Evolutionary conservation across 1,140 invertebrate genomes (phyloP).

Genomic region (Drosophila sp.): DNA sequence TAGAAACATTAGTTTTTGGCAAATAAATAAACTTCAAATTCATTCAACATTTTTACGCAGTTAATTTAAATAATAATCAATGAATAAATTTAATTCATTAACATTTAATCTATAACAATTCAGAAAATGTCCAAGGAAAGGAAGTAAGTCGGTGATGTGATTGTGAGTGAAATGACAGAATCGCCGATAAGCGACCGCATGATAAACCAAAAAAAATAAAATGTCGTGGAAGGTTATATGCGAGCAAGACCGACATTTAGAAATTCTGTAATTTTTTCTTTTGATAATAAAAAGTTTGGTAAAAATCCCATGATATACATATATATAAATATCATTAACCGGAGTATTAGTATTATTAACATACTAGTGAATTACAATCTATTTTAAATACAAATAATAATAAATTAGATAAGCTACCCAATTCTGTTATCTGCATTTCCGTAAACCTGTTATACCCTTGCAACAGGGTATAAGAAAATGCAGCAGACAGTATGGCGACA

Average conservation of each 20-base stretch:
- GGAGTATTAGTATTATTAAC: too few species aligned
- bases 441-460: not conserved
- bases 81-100: too few species aligned
- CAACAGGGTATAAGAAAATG: not conserved
- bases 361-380: too few species aligned
- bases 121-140: conserved; percentile 1
- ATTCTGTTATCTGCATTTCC: too few species aligned
- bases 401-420: too few species aligned
- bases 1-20: not conserved
- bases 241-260: too few species aligned
- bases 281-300: too few species aligned
- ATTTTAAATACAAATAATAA: too few species aligned
- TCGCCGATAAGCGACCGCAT: conserved; percentile 39
- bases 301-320: too few species aligned
- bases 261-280: too few species aligned
- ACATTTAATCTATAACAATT: conserved; percentile 12
- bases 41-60: not conserved
- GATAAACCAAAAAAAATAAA: conserved; percentile 39
- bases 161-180: conserved; percentile 34
- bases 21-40: not conserved
- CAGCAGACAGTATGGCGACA: conserved; percentile 58
- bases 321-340: too few species aligned
- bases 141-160: conserved; percentile 24
- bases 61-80: not conserved
- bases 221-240: too few species aligned